A percentile compares a stretch with the other conserved stretches of the same genome.
phyloP scores from a whole-genome alignment of 2,888 invertebrate species.

The Scaptomyza caliginosa region DNA sequence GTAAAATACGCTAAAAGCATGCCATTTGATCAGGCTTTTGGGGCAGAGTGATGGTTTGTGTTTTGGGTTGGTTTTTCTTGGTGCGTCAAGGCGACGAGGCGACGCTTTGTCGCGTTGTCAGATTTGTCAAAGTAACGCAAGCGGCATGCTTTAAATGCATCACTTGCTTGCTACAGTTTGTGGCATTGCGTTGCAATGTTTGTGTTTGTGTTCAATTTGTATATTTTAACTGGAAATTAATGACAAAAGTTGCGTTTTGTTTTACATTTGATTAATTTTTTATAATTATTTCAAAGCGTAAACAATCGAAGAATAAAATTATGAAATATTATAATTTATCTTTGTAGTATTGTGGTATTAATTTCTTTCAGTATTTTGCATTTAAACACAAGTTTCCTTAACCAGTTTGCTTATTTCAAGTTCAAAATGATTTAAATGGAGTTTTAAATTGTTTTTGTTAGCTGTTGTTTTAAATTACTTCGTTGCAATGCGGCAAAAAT shows the following conservation, averaged over 20 bases:
- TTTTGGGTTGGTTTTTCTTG: neutral
- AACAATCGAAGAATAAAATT: too few relatives aligned
- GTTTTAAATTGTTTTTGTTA: too few relatives aligned
- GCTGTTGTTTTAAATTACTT: conserved; percentile 28
- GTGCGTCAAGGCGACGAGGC: conserved; percentile 64
- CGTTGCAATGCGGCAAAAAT: conserved; percentile 65
- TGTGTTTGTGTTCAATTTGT: neutral
- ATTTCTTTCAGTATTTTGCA: neutral
- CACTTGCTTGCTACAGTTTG: conserved; percentile 46
- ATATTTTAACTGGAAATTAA: conserved; percentile 2
- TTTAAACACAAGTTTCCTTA: too few relatives aligned
- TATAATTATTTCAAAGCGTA: too few relatives aligned
- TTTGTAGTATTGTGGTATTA: too few relatives aligned
- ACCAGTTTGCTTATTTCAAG: too few relatives aligned
- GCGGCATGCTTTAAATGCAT: conserved; percentile 55
- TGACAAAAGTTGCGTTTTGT: neutral
- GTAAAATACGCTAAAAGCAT: conserved; percentile 80
- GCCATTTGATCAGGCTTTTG: conserved; percentile 57
- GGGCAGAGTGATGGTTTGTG: neutral
- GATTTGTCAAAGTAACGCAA: conserved; percentile 63
- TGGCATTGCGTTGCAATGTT: conserved; percentile 31
- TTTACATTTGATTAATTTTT: too few relatives aligned
- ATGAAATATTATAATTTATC: too few relatives aligned
- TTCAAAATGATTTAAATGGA: too few relatives aligned
- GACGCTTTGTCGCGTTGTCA: conserved; percentile 75